Conservation (phyloP, 2,113 vertebrate species). For the Hippopotamus amphibius region DNA sequence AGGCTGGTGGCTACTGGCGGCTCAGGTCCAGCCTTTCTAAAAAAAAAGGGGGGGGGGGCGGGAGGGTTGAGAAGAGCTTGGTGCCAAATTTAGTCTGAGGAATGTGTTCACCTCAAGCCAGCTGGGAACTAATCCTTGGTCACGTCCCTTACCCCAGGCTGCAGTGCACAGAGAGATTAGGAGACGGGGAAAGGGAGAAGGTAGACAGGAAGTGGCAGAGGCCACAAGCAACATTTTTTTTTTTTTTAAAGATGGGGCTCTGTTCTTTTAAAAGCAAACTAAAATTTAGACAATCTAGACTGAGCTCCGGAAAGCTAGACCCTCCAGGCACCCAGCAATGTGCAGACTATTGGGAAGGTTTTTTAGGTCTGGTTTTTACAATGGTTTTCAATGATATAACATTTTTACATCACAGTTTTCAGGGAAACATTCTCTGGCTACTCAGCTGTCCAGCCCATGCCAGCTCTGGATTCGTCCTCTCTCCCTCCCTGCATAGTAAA, state of each 20-base stretch:
- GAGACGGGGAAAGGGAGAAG: neutral
- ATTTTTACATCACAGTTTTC: neutral
- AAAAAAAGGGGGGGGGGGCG: neutral
- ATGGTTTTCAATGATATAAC: neutral
- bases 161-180: neutral
- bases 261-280: slow-evolving; percentile 27
- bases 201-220: neutral
- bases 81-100: neutral
- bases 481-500: neutral
- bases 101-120: neutral
- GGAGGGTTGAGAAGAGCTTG: neutral
- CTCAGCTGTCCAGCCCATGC: too few relatives aligned
- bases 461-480: neutral
- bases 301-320: neutral
- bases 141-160: neutral
- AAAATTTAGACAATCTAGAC: neutral
- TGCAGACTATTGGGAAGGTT: neutral
- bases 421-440: neutral
- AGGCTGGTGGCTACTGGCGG: neutral
- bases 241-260: neutral
- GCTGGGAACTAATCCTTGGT: neutral
- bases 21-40: neutral
- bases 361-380: neutral
- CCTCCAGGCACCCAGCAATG: neutral
- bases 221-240: neutral